Base-by-base conservation (phyloP, 2,113 vertebrate species). In the Mobula hypostoma region DNA sequence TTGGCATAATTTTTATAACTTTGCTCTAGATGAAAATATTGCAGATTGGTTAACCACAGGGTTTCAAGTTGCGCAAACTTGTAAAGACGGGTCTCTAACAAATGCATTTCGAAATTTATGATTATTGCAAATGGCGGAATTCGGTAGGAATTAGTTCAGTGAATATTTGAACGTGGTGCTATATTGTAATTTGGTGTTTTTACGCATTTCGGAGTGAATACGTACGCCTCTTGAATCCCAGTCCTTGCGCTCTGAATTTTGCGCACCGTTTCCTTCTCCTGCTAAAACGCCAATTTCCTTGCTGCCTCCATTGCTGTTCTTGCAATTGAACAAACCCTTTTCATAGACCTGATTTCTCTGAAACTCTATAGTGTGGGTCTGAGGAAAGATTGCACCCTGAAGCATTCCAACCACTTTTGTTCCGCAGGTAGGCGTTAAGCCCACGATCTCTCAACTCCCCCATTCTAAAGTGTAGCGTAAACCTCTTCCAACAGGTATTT, bases 401-500 rank as follows among this genome's bases (percentile, higher is more conserved):
- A 74, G 91, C 40, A 93, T 40, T 56, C 29, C 91, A 76, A 76
- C 32, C 66, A 93, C 91, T 93, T 48, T 93, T 93, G 91, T 72
- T 56, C 91, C 70, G 91, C 68, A 93, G 91, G 91, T 93, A 93
- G 91, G 91, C 91, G 91, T 74, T 93, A 93, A 48, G 70, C 56
- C 56, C 91, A 93, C 91, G 91, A 40, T 93, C 68, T 48, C 40
- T 93, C 91, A 93, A 76, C 68, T 74, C 36, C 40, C 72, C 88
- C 48, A 48, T 27, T 48, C 91, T 70, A 93, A 93, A 93, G 91
- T 74, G 91, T 76, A 76, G 91, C 32, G 91, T 93, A 93, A 93
- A 93, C 70, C 19, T 93, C 56, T 93, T 72, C 91, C 96, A 96
- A 96, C 96, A 96, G 96, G 96, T 96, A 93, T 93, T 74, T 93